A percentile compares a stretch with the other conserved stretches of the same genome.
Evolutionary conservation across 2,113 vertebrate species (phyloP).

Genomic region (Pygoscelis antarcticus): DNA sequence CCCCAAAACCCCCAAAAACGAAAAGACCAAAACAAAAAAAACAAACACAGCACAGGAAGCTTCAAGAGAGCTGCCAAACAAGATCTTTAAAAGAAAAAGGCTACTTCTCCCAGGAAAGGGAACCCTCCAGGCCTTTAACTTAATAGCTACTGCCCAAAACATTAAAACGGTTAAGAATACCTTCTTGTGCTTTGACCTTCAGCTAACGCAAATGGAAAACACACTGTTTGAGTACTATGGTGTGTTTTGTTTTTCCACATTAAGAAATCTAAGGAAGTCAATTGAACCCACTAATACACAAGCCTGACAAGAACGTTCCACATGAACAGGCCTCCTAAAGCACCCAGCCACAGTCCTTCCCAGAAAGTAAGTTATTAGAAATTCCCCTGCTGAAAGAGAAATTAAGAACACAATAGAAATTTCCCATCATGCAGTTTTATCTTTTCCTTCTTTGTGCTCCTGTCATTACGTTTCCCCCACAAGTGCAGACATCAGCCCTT

Average conservation of each 20-base stretch:
- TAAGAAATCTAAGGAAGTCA: neutral
- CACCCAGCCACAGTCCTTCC: neutral
- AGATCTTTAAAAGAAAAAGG: neutral
- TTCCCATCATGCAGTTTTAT: constrained; percentile 44
- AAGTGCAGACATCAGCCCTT: neutral
- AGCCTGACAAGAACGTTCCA: neutral
- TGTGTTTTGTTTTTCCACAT: neutral
- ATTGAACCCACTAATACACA: neutral
- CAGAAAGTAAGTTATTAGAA: neutral
- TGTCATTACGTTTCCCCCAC: constrained; percentile 38
- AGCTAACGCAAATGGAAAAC: neutral
- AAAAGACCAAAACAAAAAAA: neutral
- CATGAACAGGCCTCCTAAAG: neutral
- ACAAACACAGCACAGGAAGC: neutral
- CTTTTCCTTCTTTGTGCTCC: constrained; percentile 48
- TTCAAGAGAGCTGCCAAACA: neutral
- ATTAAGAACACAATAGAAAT: neutral
- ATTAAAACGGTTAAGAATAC: neutral
- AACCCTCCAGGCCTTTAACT: neutral
- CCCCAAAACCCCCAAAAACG: neutral
- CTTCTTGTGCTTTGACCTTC: neutral
- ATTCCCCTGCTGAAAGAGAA: neutral
- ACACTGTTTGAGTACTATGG: no score
- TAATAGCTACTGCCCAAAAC: neutral
- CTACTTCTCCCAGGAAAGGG: neutral